phyloP scores from a whole-genome alignment of 2,888 invertebrate genomes.

The Stenotaenia linearis region DNA sequence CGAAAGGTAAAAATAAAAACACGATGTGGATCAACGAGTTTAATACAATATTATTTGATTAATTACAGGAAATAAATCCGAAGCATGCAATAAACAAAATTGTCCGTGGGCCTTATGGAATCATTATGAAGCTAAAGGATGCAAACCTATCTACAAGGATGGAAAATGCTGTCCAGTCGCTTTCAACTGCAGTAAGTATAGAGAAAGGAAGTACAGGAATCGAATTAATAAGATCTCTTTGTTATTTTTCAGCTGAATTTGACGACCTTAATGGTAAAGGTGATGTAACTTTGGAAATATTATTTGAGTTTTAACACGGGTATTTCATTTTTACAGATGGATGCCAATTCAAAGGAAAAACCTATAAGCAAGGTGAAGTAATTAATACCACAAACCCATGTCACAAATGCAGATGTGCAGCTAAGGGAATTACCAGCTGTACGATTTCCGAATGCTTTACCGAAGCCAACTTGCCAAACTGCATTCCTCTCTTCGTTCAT shows the following conservation, averaged over 20 bases:
- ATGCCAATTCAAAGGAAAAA: conserved; percentile 32
- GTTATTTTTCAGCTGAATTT: not conserved
- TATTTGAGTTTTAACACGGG: not conserved
- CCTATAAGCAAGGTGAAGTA: conserved; percentile 27
- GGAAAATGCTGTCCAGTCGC: conserved; percentile 33
- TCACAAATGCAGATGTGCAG: conserved; percentile 33
- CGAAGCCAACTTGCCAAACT: conserved; percentile 32
- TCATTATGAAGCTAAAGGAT: conserved; percentile 37
- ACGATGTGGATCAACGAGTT: not conserved
- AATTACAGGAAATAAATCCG: not conserved
- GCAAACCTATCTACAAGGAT: conserved; percentile 31
- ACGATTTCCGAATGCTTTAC: conserved; percentile 31
- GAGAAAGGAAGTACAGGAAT: not conserved
- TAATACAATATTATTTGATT: not conserved
- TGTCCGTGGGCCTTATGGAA: conserved; percentile 34
- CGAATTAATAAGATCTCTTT: not conserved
- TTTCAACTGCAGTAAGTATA: conserved; percentile 36
- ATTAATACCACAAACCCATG: conserved; percentile 34
- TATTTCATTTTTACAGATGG: not conserved
- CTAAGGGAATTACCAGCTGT: conserved; percentile 24
- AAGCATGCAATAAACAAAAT: conserved; percentile 33
- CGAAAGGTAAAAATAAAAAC: not conserved
- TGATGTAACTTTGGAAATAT: not conserved
- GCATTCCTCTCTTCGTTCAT: conserved; percentile 33
- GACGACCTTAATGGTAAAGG: not conserved